phyloP scores from a whole-genome alignment of 2,113 vertebrate species.

The Eretmochelys imbricata region DNA sequence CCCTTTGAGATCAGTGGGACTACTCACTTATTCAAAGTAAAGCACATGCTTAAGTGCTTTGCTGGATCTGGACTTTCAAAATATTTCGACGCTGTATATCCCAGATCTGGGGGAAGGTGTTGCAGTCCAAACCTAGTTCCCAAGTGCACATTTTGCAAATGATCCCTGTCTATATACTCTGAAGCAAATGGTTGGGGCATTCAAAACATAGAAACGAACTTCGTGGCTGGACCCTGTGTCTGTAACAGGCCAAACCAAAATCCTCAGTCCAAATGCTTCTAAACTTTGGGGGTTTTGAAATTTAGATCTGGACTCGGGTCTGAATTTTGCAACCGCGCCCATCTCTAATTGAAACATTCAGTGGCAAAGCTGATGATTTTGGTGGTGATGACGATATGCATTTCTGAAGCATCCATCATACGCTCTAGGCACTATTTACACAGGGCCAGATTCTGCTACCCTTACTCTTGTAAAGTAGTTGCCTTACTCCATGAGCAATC shows the following conservation, averaged over 20 bases:
- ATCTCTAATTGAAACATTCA: not conserved
- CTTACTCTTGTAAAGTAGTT: not conserved
- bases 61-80: conserved; percentile 36
- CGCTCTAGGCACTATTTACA: rapidly evolving
- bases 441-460: not conserved
- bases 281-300: not conserved
- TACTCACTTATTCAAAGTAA: conserved; percentile 24
- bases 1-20: not conserved
- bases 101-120: not conserved
- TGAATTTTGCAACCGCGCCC: not conserved
- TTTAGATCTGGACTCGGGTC: not conserved
- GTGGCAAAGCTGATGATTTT: not conserved
- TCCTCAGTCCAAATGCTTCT: not conserved
- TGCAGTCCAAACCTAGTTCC: not conserved
- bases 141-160: not conserved
- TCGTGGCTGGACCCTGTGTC: not conserved
- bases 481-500: not conserved
- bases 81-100: not conserved
- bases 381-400: not conserved
- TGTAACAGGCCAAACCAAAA: not conserved
- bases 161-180: not conserved
- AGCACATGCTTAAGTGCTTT: conserved; percentile 47
- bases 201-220: not conserved
- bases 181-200: not conserved
- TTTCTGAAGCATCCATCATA: rapidly evolving